Evolutionary conservation across 2,113 vertebrate species (phyloP), one percentile per base, ranked within the genome.

Genomic region (Morone chrysops): DNA sequence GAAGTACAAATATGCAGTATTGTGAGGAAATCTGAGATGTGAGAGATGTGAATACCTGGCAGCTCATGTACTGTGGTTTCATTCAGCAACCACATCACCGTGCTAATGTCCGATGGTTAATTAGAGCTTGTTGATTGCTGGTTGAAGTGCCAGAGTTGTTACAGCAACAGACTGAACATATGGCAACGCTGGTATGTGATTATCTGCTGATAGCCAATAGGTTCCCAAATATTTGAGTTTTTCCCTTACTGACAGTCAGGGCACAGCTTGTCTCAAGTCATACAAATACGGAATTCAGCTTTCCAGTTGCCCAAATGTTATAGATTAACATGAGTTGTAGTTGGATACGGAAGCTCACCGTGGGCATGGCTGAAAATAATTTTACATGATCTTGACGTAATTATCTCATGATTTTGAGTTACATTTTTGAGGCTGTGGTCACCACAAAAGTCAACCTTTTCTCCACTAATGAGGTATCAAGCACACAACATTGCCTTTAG

Each of bases 171-270:
- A 63, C 3, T 61, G 60, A 47, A 75, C 67, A 53, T 51, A 76
- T 71, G 70, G 61, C 72, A 47, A 20, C 0, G 36, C 31, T n/a
- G 14, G 4, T 70, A 48, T 70, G 38, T 59, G n/a, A 76, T 80
- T 73, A 74, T 73, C 25, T 62, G 73, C 68, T 60, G 22, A 69
- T 71, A 20, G 53, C n/a, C 60, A 45, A 18, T 45, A 48, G n/a
- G 16, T 16, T 25, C 40, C 12, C 45, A 73, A 59, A 76, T 75
- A 38, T 54, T 36, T 20, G 41, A 47, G 31, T 17, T 77, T 31
- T 63, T 67, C 51, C 50, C 25, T 13, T 8, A 20, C n/a, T 43
- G 31, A 20, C 51, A 43, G 54, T 72, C 18, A 62, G 45, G 47
- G 5, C 70, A 51, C 22, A 73, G 53, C 20, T 67, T 20, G 11